Conservation (phyloP, 2,888 invertebrate genomes). For the Philhelius pedissequus region DNA sequence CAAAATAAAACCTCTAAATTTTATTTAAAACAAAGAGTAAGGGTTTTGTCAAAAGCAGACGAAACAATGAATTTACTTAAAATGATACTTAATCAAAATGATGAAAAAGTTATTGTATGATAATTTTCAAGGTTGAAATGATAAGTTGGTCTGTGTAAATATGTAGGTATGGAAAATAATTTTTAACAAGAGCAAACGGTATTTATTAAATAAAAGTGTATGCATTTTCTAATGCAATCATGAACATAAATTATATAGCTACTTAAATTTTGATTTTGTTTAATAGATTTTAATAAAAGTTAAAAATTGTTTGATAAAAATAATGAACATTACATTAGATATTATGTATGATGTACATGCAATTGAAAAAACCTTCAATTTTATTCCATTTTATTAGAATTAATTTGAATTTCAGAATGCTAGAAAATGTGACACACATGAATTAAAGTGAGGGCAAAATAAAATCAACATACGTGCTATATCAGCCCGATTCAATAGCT, state of each 20-base stretch:
- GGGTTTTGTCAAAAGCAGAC: background rate
- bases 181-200: background rate
- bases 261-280: background rate
- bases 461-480: background rate
- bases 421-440: background rate
- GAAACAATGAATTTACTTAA: slow-evolving; percentile 9
- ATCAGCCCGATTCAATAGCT: background rate
- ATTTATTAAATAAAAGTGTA: background rate
- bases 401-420: background rate
- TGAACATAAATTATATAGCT: background rate
- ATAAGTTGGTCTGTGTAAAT: slow-evolving; percentile 1
- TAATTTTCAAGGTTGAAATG: slow-evolving; percentile 49
- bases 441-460: background rate
- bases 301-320: background rate
- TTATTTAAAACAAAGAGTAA: background rate
- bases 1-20: background rate
- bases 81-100: slow-evolving; percentile 17
- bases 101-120: slow-evolving; percentile 37
- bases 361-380: background rate
- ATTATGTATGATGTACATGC: background rate
- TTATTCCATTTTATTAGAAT: background rate
- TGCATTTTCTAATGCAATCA: background rate
- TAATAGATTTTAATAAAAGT: background rate
- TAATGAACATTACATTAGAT: too few relatives aligned
- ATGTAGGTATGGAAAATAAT: too few relatives aligned